These are phyloP conservation scores for Caenorhabditis latens DNA, from an alignment of 1,140 invertebrate genomes.

Conservation along the genomic window DNA sequence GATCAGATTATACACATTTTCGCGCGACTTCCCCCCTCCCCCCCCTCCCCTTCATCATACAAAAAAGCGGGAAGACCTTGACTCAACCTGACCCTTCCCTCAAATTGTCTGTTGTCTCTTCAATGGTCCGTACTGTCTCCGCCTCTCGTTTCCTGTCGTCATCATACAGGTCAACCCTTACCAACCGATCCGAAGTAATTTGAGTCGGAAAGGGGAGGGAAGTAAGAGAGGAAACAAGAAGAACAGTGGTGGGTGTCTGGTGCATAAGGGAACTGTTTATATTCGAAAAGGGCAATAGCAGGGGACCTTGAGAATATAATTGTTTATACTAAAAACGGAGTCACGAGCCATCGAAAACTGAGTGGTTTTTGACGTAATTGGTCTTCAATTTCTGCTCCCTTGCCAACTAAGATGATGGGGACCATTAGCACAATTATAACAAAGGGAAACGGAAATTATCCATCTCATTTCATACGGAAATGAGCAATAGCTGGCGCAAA, in stretches of 20 bases:
- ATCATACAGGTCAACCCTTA: conserved; percentile 43
- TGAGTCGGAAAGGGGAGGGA: conserved; percentile 16
- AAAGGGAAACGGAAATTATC: neutral
- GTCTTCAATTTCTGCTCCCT: conserved; percentile 28
- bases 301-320: conserved; percentile 47
- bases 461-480: neutral
- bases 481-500: neutral
- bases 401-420: neutral
- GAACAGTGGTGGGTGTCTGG: neutral
- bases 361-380: conserved; percentile 39
- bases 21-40: neutral
- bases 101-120: conserved; percentile 30
- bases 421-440: neutral
- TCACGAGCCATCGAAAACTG: neutral
- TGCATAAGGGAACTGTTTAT: conserved; percentile 29
- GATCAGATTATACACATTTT: conserved; percentile 13
- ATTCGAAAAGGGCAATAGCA: conserved; percentile 2
- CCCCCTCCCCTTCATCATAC: neutral
- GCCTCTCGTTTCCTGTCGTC: conserved; percentile 24
- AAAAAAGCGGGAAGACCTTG: conserved; percentile 49
- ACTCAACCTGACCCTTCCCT: conserved; percentile 2
- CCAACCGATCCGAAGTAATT: conserved; percentile 49
- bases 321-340: conserved; percentile 45
- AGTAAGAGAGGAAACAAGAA: neutral
- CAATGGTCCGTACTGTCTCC: conserved; percentile 3